Evolutionary conservation across 2,797 vertebrate genomes (phyloP), one percentile per base, ranked within the genome.

Genomic region (Acanthornis magna): DNA sequence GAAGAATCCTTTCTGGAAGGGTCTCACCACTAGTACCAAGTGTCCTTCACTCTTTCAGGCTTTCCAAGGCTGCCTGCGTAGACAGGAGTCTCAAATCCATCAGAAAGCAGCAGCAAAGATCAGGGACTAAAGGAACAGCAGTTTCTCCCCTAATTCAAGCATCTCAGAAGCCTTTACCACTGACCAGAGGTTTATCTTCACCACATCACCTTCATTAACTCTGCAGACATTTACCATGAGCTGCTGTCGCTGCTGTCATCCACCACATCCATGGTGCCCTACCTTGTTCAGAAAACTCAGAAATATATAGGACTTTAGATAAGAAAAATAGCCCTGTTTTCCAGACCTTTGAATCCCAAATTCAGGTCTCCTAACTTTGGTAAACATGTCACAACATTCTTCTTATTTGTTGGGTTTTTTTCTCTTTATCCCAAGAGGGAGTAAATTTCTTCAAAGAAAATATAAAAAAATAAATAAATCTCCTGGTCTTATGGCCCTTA

Each of bases 361-460:
- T n/a, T 40, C 30, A 10, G 48, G 16, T 54, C 75, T 81, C 54
- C 1, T 38, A 57, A 17, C 26, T 40, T 38, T 8, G 14, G 40
- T 38, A 79, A 86, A 84, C 76, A 5, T 36, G 67, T 57, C 78
- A 47, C 58, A 88, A 40, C 71, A 16, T 26, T 29, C 34, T 48
- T 54, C 58, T 61, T 20, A 21, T 42, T 71, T 53, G 53, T 73
- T 55, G 38, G 38, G 38, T 38, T 51, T 16, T 50, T 45, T 81
- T 38, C 34, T 70, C 30, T 78, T 95, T 76, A 34, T 76, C 60
- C 20, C 2, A 27, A 73, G 30, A 36, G 36, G 29, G 26, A 68
- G 16, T 38, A 81, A 86, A 75, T 90, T 8, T 54, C 70, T 91
- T 94, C 82, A 93, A 88, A 89, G 29, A 68, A 84, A 91, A 34